Conservation (phyloP, 2,888 invertebrate genomes). For the Pasiphila rectangulata region DNA sequence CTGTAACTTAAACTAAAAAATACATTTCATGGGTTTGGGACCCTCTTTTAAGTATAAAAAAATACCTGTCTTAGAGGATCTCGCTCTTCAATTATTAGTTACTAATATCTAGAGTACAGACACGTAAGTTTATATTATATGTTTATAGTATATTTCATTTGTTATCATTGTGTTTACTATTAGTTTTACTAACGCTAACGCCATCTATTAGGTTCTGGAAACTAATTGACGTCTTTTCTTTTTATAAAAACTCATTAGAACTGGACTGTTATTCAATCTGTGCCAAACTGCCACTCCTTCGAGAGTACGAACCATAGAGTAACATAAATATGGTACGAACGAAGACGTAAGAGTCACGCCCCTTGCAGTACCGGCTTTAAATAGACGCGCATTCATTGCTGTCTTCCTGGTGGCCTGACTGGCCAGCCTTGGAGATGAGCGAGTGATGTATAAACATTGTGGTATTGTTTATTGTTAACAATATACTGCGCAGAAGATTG, state of each 20-base stretch:
- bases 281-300: conserved; percentile 1
- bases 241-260: background rate
- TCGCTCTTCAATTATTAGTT: too few species aligned
- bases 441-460: conserved; percentile 25
- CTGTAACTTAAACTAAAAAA: too few species aligned
- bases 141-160: too few species aligned
- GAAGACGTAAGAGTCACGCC: conserved; percentile 47
- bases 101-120: too few species aligned
- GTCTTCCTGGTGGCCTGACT: conserved; percentile 60
- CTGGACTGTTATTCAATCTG: background rate
- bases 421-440: conserved; percentile 44
- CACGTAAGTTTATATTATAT: too few species aligned
- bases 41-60: too few species aligned
- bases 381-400: conserved; percentile 50
- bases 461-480: conserved; percentile 6
- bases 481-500: background rate
- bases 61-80: too few species aligned
- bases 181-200: too few species aligned
- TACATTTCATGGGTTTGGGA: too few species aligned
- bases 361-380: conserved; percentile 41
- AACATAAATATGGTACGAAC: conserved; percentile 35
- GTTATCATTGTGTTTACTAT: too few species aligned
- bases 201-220: background rate
- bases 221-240: background rate
- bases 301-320: conserved; percentile 5